phyloP scores from a whole-genome alignment of 1,140 invertebrate genomes.

The Ceratina japonica region DNA sequence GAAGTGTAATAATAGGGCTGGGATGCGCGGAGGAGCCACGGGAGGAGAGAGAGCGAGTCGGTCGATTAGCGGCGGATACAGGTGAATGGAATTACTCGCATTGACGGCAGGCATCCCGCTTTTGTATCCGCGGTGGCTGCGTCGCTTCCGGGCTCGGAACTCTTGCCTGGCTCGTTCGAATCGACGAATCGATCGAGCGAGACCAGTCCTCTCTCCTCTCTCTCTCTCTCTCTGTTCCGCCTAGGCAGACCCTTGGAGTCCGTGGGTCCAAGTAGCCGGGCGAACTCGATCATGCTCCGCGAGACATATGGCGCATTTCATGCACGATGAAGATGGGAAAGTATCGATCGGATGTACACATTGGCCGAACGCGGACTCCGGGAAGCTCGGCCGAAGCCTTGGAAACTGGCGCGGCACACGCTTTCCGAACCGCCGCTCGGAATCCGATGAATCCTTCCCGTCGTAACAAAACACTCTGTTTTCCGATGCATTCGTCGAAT shows the following conservation, averaged over 20 bases:
- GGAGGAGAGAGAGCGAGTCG: background rate
- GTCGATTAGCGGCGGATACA: conserved; percentile 34
- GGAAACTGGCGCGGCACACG: conserved; percentile 22
- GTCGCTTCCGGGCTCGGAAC: conserved; percentile 1
- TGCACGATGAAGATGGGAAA: conserved; percentile 32
- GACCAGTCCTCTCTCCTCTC: background rate
- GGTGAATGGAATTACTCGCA: conserved; percentile 50
- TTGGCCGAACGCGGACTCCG: conserved; percentile 9
- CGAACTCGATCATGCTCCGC: conserved; percentile 13
- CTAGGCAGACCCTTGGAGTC: conserved; percentile 1
- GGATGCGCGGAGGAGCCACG: background rate
- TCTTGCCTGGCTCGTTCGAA: background rate
- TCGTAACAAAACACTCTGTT: background rate
- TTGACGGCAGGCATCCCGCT: conserved; percentile 21
- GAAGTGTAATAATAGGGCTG: conserved; percentile 19
- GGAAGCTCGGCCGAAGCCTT: conserved; percentile 13
- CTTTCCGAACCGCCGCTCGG: background rate
- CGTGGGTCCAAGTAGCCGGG: conserved; percentile 16
- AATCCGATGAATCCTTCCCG: conserved; percentile 4
- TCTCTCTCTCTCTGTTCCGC: no score
- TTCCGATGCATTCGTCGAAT: background rate
- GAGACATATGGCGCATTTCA: conserved; percentile 33
- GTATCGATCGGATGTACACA: conserved; percentile 26
- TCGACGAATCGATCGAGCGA: conserved; percentile 36
- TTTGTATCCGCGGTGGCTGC: background rate